Evolutionary conservation across 1,140 invertebrate species (phyloP).

Genomic region (Polypedilum vanderplanki): DNA sequence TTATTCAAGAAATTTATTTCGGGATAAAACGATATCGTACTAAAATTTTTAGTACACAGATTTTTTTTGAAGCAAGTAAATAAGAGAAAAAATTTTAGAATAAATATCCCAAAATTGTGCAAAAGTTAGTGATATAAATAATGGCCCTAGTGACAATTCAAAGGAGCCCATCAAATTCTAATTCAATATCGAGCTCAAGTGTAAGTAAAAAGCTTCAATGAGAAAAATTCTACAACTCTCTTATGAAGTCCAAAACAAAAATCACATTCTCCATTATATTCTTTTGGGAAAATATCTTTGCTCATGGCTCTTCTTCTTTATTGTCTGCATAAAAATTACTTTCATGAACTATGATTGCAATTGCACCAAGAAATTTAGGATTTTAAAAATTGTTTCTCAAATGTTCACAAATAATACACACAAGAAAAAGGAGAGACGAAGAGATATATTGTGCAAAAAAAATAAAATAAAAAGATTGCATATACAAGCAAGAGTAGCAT

Average conservation of each 20-base stretch:
- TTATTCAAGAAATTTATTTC: too few species aligned
- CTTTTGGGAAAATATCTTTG: background rate
- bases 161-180: slow-evolving; percentile 2
- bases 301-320: background rate
- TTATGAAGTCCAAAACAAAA: slow-evolving; percentile 18
- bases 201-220: background rate
- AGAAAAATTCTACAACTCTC: background rate
- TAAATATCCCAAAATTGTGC: slow-evolving; percentile 39
- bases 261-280: background rate
- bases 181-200: slow-evolving; percentile 18
- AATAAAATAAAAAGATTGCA: background rate
- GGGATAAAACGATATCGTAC: too few species aligned
- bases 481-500: background rate
- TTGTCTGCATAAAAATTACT: background rate
- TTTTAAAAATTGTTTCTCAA: too few species aligned
- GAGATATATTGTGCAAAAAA: background rate
- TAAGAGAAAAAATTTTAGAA: background rate
- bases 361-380: background rate
- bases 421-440: background rate
- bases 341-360: background rate
- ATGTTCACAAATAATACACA: too few species aligned
- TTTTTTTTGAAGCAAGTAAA: background rate
- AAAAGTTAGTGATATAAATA: background rate
- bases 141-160: slow-evolving; percentile 22
- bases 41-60: background rate